These are phyloP conservation scores for Tipula unca DNA, from an alignment of 2,888 invertebrate genomes.

Conservation along the genomic window DNA sequence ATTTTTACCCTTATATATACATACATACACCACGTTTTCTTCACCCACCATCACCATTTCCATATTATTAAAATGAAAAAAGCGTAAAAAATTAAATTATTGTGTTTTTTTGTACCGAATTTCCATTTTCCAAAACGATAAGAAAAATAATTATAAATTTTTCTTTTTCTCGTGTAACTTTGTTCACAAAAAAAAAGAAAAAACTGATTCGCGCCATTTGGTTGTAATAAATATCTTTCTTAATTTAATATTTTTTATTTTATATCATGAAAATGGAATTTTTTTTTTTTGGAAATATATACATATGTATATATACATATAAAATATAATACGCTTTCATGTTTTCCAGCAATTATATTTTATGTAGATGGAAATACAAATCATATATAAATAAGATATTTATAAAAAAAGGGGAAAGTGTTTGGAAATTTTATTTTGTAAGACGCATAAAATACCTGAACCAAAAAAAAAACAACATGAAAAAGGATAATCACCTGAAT, in stretches of 20 bases:
- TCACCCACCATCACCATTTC: background rate
- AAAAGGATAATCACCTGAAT: background rate
- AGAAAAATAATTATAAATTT: background rate
- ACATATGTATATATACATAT: no score
- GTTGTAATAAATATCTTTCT: background rate
- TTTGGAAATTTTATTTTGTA: background rate
- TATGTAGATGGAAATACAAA: background rate
- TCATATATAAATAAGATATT: background rate
- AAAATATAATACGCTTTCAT: background rate
- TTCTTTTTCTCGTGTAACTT: background rate
- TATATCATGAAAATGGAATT: background rate
- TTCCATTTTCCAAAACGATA: background rate
- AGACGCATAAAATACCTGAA: background rate
- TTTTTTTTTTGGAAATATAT: background rate
- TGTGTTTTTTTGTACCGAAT: background rate
- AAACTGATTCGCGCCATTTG: background rate
- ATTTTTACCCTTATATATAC: background rate
- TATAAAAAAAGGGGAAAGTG: background rate
- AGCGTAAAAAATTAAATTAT: background rate
- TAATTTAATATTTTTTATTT: constrained; percentile 9
- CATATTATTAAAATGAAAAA: background rate
- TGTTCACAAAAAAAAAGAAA: background rate
- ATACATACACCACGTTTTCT: background rate
- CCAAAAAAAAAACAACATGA: background rate
- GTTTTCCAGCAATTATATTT: background rate